Evolutionary conservation across 1,140 invertebrate species (phyloP), one percentile per base, ranked within the genome.

Genomic region (Galleria mellonella): DNA sequence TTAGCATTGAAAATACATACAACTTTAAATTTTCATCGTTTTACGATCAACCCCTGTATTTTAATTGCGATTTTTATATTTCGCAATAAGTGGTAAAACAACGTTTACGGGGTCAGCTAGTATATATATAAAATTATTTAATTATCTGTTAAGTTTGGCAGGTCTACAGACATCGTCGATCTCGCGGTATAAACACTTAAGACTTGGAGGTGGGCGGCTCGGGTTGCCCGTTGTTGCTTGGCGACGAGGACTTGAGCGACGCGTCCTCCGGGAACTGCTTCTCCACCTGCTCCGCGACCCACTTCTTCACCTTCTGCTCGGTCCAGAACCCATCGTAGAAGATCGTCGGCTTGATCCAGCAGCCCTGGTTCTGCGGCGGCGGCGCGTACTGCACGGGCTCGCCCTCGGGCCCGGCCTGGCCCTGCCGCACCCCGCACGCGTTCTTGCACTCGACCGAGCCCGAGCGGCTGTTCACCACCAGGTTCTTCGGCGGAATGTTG

Each of bases 281-380:
- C 50, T 86, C 83, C 13, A 82, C 78, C 47, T 86, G 85, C 56
- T 86, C 85, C 1, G 85, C 75, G 1, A 85, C 81, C 85, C 85
- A 87, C 47, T 79, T 86, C 47, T 86, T 86, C 3, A 87, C 85
- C 50, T 87, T 86, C 61, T 86, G 85, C 55, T 87, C 85, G 0
- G 83, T 87, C 85, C 85, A 87, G 57, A 87, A 87, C 0, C 85
- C 85, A 29, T 87, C 83, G 48, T 87, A 87, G 55, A 87, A 87
- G 15, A 87, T 86, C 12, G 76, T 78, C 3, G 85, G 85, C 43
- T 87, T 87, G 38, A 87, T 85, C 85, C 85, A 87, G 49, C 78
- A 75, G 4, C 74, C 70, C 32, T 77, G 76, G 36, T 58, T 51
- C 43, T 67, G 60, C 6, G 47, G 49, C 8, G 55, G 57, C 14